Evolutionary conservation across 2,888 invertebrate genomes (phyloP), one percentile per base, ranked within the genome.

Genomic region (Nemotelus pantherinus): DNA sequence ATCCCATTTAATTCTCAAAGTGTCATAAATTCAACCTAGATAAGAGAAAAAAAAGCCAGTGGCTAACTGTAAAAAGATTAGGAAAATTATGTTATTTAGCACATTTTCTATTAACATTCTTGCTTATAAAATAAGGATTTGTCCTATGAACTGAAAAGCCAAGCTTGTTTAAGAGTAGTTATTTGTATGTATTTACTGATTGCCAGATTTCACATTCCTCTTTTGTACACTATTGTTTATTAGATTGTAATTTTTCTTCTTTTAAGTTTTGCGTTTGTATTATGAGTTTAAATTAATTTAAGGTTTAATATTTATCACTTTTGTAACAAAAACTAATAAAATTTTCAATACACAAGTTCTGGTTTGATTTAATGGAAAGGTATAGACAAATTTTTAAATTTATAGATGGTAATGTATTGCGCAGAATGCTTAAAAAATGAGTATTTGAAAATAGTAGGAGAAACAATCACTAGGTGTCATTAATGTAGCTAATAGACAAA

Each of bases 1-100:
- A 77, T 77, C 77, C 77, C 77, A 77, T 77, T 70, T 53, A 55
- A 77, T 77, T 77, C 77, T 68, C 77, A 58, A 71, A 50, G 77
- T 77, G 77, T 77, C 77, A 77, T 77, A 70, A 70, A 70, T 43
- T 53, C 55, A 70, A 55, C 55, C 53, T 70, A 68, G 53, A 53
- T 68, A 70, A 43, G 47, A 70, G 45, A 70, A 55, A 55, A 53
- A 2, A 70, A 70, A 55, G 25, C 55, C 55, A 4, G 55, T 70
- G 53, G 70, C 70, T 55, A 70, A 70, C 44, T 70, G 70, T 70
- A 70, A 43, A 53, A 53, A 60, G 39, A 53, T 2, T 53, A 70
- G 53, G 43, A 39, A 65, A 65, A 45, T 6, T 45, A 65, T 43
- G 7, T 44, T 65, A n/a, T 25, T 6, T 63, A 57, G 25, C 57